Evolutionary conservation across 1,140 invertebrate species (phyloP).

Genomic region (Drosophila baimaii): DNA sequence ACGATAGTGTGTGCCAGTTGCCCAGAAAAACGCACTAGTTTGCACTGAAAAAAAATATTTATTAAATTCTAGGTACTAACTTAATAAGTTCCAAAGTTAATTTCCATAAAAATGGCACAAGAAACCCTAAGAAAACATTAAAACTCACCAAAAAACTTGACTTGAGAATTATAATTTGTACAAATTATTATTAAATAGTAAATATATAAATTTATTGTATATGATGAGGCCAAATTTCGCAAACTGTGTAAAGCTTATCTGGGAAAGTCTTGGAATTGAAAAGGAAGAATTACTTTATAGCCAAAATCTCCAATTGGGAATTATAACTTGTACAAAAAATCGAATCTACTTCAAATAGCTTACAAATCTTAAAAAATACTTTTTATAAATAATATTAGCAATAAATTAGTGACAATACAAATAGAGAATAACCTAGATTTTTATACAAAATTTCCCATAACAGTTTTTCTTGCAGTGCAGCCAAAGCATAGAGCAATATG

Average conservation of each 20-base stretch:
- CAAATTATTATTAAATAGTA: not conserved
- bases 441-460: accelerated
- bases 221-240: too few species aligned
- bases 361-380: too few species aligned
- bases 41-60: not conserved
- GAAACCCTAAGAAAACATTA: not conserved
- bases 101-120: not conserved
- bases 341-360: not conserved
- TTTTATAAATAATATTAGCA: too few species aligned
- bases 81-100: not conserved
- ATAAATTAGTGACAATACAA: too few species aligned
- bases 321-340: not conserved
- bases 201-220: too few species aligned
- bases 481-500: constrained; percentile 7
- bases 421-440: not conserved
- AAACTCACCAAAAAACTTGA: not conserved
- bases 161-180: not conserved
- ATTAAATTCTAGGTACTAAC: not conserved
- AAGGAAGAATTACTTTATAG: too few species aligned
- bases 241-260: too few species aligned
- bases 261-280: too few species aligned
- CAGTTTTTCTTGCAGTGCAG: constrained; percentile 8
- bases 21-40: constrained; percentile 3
- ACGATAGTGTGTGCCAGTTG: constrained; percentile 18
- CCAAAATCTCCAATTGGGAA: not conserved